Evolutionary conservation across 2,113 vertebrate species (phyloP).

Genomic region (Madoqua kirkii): DNA sequence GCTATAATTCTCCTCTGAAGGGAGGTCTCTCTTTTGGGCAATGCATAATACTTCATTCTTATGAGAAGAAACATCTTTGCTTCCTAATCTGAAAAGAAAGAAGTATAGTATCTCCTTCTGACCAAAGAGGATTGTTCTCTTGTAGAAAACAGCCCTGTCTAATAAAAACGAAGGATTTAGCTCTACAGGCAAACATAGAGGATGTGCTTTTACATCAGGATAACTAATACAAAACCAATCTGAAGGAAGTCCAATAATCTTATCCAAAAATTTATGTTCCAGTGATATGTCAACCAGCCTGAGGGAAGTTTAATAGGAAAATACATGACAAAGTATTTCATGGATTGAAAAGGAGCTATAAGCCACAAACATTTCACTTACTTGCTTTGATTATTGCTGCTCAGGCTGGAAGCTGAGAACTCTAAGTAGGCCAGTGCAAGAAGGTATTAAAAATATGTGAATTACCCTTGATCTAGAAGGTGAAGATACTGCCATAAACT

Average conservation of each 20-base stretch:
- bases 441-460: background rate
- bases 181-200: background rate
- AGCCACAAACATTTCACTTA: background rate
- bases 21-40: background rate
- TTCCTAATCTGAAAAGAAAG: background rate
- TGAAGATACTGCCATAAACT: background rate
- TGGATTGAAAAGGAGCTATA: background rate
- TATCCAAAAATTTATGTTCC: background rate
- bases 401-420: background rate
- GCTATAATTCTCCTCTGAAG: background rate
- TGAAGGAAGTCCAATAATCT: background rate
- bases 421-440: background rate
- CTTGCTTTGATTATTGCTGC: background rate
- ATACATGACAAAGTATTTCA: background rate
- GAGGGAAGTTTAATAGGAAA: background rate
- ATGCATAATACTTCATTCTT: background rate
- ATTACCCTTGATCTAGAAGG: background rate
- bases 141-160: background rate
- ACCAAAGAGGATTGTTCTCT: background rate
- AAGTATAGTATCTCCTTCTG: background rate
- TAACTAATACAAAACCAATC: background rate
- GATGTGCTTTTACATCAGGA: background rate
- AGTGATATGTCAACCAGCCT: background rate
- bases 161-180: constrained; percentile 1
- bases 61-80: background rate